Evolutionary conservation across 2,797 vertebrate species (phyloP), one percentile per base, ranked within the genome.

Genomic region (Galagoides demidoff): DNA sequence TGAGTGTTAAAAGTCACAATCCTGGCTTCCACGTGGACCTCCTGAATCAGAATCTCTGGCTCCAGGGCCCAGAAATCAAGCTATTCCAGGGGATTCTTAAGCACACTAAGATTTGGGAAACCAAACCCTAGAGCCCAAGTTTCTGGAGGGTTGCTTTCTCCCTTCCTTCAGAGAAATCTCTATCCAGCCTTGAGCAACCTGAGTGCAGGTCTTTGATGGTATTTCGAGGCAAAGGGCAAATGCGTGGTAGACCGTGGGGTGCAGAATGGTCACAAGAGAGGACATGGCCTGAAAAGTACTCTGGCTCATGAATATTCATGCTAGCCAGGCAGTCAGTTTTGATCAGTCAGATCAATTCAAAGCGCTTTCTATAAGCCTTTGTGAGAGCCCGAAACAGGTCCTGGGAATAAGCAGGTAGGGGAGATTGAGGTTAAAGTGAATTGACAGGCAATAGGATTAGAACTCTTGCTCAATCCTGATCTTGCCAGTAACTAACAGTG

Each of bases 371-470:
- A 64, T 95, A 96, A 97, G 93, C 92, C 70, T 96, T 92, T 95
- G 93, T 93, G 90, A 97, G 39, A 90, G 61, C 89, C 78, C 88
- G 90, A 97, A 97, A 95, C 64, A 89, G 89, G 77, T 96, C 97
- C 95, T 88, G 95, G 96, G 95, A 97, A 93, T 92, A 92, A 96
- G 96, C 86, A 95, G 61, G 71, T 11, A 64, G 92, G 96, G 74
- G 97, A 97, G 95, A 97, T 31, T 92, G 92, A 98, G 57, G 84
- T 78, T 98, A 98, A 98, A 93, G 94, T 57, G 95, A 98, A 98
- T 97, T 98, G 98, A 97, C 98, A 98, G 96, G 96, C 96, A 98
- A 97, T 97, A 96, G 82, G 96, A 97, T 98, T 98, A 98, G 97
- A 98, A 93, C 94, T 95, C 92, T 92, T 96, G 78, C 70, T 96